Evolutionary conservation across 2,888 invertebrate genomes (phyloP).

Genomic region (Nymphalis urticae): DNA sequence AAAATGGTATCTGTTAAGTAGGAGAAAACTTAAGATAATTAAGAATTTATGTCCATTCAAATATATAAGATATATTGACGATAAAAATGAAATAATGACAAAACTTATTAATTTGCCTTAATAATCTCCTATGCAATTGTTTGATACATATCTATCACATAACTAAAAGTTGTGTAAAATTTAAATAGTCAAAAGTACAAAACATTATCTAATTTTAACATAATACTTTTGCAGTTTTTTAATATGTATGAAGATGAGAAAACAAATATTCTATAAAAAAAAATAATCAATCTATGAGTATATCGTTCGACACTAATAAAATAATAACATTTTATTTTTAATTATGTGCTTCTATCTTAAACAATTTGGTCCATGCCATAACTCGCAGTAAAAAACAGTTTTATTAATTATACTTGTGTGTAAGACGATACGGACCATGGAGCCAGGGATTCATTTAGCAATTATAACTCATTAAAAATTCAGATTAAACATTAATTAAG

Average conservation of each 20-base stretch:
- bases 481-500: too few relatives aligned
- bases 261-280: too few relatives aligned
- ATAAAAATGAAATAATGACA: not conserved
- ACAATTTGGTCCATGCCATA: conserved; percentile 1
- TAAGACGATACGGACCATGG: not conserved
- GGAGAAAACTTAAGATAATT: too few relatives aligned
- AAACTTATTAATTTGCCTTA: not conserved
- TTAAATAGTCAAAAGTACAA: conserved; percentile 1
- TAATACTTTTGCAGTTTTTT: not conserved
- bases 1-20: too few relatives aligned
- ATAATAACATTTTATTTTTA: not conserved
- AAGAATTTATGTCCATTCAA: too few relatives aligned
- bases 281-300: not conserved
- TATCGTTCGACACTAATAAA: not conserved
- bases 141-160: not conserved
- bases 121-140: not conserved
- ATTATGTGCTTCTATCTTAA: not conserved
- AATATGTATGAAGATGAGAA: not conserved
- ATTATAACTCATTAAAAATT: not conserved
- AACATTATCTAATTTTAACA: not conserved
- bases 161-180: not conserved
- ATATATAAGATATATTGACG: too few relatives aligned
- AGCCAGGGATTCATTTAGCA: not conserved
- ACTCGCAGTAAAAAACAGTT: not conserved
- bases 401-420: not conserved